A percentile compares a stretch with the other conserved stretches of the same genome.
phyloP scores from a whole-genome alignment of 2,113 vertebrate genomes.

The Diadophis punctatus region DNA sequence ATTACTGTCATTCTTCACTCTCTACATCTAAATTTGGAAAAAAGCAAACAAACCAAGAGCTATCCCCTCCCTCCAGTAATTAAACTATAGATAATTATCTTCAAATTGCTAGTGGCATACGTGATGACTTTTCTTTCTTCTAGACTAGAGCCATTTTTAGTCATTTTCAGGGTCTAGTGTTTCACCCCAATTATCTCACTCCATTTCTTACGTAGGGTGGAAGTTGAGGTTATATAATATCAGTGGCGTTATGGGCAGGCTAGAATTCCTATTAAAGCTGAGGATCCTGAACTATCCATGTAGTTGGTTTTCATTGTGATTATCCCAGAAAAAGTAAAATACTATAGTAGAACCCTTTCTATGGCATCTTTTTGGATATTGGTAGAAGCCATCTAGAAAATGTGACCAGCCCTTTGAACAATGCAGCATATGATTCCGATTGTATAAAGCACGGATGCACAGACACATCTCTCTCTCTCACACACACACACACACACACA shows the following conservation, averaged over 20 bases:
- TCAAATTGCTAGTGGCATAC: background rate
- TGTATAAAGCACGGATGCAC: background rate
- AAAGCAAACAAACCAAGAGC: background rate
- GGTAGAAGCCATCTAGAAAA: background rate
- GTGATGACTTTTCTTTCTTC: background rate
- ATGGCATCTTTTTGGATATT: background rate
- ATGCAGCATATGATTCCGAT: background rate
- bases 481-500: no score
- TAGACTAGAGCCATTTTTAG: background rate
- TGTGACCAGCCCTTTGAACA: background rate
- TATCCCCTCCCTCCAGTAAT: background rate
- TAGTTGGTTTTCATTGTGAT: background rate
- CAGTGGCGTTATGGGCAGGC: background rate
- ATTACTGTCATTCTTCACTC: background rate
- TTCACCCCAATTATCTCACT: background rate
- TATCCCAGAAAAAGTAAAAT: background rate
- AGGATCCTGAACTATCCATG: background rate
- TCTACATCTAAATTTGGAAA: no score
- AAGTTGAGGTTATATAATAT: no score
- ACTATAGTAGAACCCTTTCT: background rate
- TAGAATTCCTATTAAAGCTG: background rate
- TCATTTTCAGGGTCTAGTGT: background rate
- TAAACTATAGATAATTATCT: background rate
- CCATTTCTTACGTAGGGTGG: no score
- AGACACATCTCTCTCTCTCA: no score